A percentile compares a stretch with the other conserved stretches of the same genome.
These are phyloP conservation scores for Rhabdomys pumilio DNA, from an alignment of 2,797 vertebrate species.

Conservation along the genomic window DNA sequence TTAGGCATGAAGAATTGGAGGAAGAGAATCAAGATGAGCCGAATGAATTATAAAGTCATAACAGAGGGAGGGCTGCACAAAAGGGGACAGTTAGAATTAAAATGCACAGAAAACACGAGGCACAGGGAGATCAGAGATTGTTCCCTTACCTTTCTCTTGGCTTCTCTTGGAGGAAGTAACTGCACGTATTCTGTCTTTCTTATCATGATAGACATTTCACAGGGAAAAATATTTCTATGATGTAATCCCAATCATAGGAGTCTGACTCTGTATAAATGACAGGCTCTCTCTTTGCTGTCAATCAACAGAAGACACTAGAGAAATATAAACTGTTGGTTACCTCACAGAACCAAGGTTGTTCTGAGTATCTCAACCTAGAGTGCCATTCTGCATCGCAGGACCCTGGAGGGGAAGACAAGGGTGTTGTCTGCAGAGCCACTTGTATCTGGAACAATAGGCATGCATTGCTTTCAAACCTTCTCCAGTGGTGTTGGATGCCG, in stretches of 20 bases:
- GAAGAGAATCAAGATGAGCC: background rate
- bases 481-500: background rate
- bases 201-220: background rate
- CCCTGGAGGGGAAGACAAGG: background rate
- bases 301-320: background rate
- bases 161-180: background rate
- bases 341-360: background rate
- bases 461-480: background rate
- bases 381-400: background rate
- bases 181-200: background rate
- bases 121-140: background rate
- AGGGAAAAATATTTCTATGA: background rate
- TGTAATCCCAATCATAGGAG: background rate
- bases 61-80: background rate
- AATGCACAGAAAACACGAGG: background rate
- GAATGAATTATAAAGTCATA: background rate
- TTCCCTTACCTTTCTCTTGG: constrained; percentile 54
- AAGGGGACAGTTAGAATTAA: background rate
- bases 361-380: background rate
- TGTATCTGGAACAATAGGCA: background rate
- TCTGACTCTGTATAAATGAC: background rate
- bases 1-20: background rate
- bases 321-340: background rate
- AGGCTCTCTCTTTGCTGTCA: background rate
- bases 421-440: background rate